Evolutionary conservation across 2,888 invertebrate species (phyloP), one percentile per base, ranked within the genome.

Genomic region (Synergus gifuensis): DNA sequence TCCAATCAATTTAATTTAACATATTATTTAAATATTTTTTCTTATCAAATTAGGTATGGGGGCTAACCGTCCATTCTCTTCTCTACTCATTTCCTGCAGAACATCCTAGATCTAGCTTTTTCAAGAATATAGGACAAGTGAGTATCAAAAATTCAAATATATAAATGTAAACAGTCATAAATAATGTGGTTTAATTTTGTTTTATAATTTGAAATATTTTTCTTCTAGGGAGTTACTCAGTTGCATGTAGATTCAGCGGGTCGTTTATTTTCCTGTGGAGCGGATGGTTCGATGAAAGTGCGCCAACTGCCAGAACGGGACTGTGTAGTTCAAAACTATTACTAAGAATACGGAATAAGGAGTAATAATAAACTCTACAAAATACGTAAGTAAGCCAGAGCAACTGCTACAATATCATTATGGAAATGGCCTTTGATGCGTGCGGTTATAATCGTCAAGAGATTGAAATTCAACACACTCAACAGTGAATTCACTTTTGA

Each of bases 251-350:
- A 99, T 92, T 95, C 96, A 64, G 95, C 96, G 83, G 96, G 96
- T 42, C 95, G 99, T 73, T 93, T 99, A 87, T 99, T 98, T 93
- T 99, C 99, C 8, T 99, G 99, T 93, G 99, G 99, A 78, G 98
- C 98, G 76, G 99, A 99, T 94, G 99, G 99, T 88, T 98, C 99
- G 76, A 97, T 99, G 96, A 99, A 99, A 94, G 97, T 99, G 86
- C 95, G 99, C 85, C 96, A 97, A 91, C 93, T 99, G 87, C 98
- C 98, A 22, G 98, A 98, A 90, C 94, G 96, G 85, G 95, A 95
- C 89, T 93, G 93, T 82, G 93, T 94, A 86, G 93, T 94, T 81
- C 94, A 94, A 87, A 92, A 94, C 81, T 91, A 94, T 88, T 94
- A 94, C 90, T 94, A 93, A 86, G 80, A 86, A 81, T 84, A 79